Evolutionary conservation across 1,140 invertebrate genomes (phyloP), one percentile per base, ranked within the genome.

Genomic region (Zaprionus taronus): DNA sequence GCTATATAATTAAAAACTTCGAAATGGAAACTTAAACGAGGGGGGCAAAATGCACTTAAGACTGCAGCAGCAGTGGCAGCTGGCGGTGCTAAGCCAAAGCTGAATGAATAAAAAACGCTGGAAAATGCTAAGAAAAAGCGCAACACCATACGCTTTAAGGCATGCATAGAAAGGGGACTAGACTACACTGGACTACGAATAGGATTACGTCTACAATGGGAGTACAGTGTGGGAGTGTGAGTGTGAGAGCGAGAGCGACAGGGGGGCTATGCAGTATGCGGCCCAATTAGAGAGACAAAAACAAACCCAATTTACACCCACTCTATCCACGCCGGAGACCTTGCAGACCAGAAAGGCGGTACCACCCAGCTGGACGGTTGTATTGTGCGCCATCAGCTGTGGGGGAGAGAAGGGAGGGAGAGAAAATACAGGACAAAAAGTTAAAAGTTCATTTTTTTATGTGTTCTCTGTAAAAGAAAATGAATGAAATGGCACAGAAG

Each of bases 321-420:
- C 92, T 92, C 92, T 91, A 75, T 93, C 92, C 87, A 93, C 92
- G 77, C 92, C 92, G 72, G 92, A 78, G 67, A 96, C 95, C 93
- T 95, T 94, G 93, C 97, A 98, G 93, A 97, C 96, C n/a, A 97
- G 94, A 92, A 97, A 97, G 24, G 97, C 97, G 1, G 96, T 96
- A 60, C 96, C 96, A 17, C 97, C 97, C 20, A 97, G 93, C 86
- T 97, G 97, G 11, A 97, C 96, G 4, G 96, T 97, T 58, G 97
- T 95, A 90, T 97, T 97, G 72, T 95, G 95, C 72, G 95, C 94
- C 70, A 96, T 96, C 84, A 96, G 96, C 93, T 96, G 96, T 64
- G 66, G 49, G 38, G 31, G 28, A 57, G 24, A 79, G 22, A 31
- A 17, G 51, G 26, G 64, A 53, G 44, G 63, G 24, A 71, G 28